Base-by-base conservation (phyloP, 92 coral and sea anemone genomes). In the Bergia sp. region DNA sequence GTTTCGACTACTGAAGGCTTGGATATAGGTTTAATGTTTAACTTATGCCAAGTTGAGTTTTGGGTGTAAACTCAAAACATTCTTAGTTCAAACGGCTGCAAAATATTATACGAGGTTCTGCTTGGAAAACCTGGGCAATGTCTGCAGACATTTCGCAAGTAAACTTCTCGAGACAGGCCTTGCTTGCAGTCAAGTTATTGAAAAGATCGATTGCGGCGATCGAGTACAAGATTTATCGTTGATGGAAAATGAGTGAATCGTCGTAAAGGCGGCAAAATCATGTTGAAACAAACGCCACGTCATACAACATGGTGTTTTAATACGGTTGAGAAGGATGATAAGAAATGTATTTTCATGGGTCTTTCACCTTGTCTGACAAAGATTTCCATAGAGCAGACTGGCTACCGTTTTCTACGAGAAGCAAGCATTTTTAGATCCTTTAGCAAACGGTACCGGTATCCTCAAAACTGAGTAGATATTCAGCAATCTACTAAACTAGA, bases 351-450 rank as follows among this genome's bases (percentile, higher is more conserved):
- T 73, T 73, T 73, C 78, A 37, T 73, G 78, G 43, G 78, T 36
- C 42, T 5, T 73, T 73, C 44, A 73, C 78, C 78, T 73, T 73
- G 78, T 73, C 78, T 73, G 42, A 37, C 78, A 73, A 73, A 73
- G 78, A 73, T 73, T 37, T 73, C 78, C 77, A 73, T 1, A 73
- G 77, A 73, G 73, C 73, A 29, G 77, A 73, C 77, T 73, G 77
- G 77, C 77, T 73, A n/a, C n/a, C n/a, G 77, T 73, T 73, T 73
- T 73, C 78, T 73, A 7, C 44, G 78, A 73, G 78, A 73, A 73
- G 18, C 78, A 73, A 73, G 78, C 78, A 20, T 20, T 73, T 73
- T 73, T 5, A 73, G 78, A 73, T 73, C 43, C 43, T 73, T 36
- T 73, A 73, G 78, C 23, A 73, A 36, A 73, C 78, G 78, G 78